phyloP scores from a whole-genome alignment of 2,113 vertebrate genomes.

The Mesoclemmys tuberculata region DNA sequence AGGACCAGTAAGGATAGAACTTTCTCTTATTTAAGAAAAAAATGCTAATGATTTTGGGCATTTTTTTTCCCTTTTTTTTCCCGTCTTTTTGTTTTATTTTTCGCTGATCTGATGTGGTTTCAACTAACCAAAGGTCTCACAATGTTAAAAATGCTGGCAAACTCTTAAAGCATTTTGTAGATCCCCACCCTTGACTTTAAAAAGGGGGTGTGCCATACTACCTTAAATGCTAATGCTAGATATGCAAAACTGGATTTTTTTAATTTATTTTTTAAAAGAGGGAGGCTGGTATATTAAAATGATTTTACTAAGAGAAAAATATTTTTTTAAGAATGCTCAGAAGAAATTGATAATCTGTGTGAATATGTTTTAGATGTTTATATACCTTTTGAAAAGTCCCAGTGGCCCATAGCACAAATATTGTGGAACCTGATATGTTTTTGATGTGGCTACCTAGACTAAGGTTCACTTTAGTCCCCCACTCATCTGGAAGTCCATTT shows the following conservation, averaged over 20 bases:
- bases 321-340: constrained; percentile 92
- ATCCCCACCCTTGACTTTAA: constrained; percentile 90
- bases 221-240: constrained; percentile 99
- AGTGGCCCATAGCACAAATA: constrained; percentile 84
- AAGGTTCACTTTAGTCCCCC: constrained; percentile 80
- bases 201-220: constrained; percentile 98
- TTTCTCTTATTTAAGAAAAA: constrained; percentile 93
- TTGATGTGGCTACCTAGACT: constrained; percentile 85
- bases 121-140: constrained; percentile 99
- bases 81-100: constrained; percentile 71
- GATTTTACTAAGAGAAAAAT: constrained; percentile 91
- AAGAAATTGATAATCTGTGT: constrained; percentile 89
- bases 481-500: constrained; percentile 80
- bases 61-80: constrained; percentile 74
- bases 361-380: constrained; percentile 90
- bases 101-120: constrained; percentile 94
- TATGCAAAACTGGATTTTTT: constrained; percentile 98
- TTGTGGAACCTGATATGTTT: constrained; percentile 83
- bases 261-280: constrained; percentile 90
- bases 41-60: constrained; percentile 86
- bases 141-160: constrained; percentile 81
- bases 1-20: constrained; percentile 99
- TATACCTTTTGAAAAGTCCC: constrained; percentile 87
- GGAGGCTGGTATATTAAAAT: constrained; percentile 91
- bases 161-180: constrained; percentile 88